Conservation (phyloP, 2,797 vertebrate genomes). For the Channa striata region DNA sequence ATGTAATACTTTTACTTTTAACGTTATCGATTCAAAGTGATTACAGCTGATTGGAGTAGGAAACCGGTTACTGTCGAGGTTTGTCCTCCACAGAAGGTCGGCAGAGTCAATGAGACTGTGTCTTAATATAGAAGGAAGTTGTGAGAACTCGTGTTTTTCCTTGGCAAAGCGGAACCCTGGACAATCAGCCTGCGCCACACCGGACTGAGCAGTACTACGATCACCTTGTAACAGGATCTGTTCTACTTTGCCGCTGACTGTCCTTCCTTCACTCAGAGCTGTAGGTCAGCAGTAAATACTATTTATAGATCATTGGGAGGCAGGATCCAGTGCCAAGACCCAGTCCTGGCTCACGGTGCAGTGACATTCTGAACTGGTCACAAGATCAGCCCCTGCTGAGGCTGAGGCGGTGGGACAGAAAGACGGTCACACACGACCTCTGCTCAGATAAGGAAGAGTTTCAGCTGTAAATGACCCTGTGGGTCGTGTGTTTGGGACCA, state of each 20-base stretch:
- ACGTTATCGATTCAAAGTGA: too few relatives aligned
- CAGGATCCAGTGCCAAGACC: constrained; percentile 51
- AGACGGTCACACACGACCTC: too few relatives aligned
- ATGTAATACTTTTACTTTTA: too few relatives aligned
- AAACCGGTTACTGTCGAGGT: constrained; percentile 2
- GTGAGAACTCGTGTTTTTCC: constrained; percentile 51
- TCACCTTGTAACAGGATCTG: not conserved
- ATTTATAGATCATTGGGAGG: constrained; percentile 64
- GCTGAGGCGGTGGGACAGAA: constrained; percentile 18
- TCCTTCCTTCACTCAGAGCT: not conserved
- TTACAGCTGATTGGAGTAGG: too few relatives aligned
- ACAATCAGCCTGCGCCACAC: not conserved
- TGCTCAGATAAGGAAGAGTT: not conserved
- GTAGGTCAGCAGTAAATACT: constrained; percentile 31
- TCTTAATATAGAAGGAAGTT: constrained; percentile 54
- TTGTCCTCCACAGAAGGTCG: constrained; percentile 29
- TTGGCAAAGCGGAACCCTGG: constrained; percentile 29
- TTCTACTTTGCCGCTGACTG: not conserved
- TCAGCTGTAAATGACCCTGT: not conserved
- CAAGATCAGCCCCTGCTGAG: constrained; percentile 43
- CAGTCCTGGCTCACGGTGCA: constrained; percentile 55
- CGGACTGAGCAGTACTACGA: not conserved
- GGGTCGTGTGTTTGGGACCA: constrained; percentile 58
- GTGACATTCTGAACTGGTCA: constrained; percentile 76
- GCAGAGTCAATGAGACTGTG: not conserved